phyloP scores from a whole-genome alignment of 2,797 vertebrate genomes.

The Clarias pachynema region DNA sequence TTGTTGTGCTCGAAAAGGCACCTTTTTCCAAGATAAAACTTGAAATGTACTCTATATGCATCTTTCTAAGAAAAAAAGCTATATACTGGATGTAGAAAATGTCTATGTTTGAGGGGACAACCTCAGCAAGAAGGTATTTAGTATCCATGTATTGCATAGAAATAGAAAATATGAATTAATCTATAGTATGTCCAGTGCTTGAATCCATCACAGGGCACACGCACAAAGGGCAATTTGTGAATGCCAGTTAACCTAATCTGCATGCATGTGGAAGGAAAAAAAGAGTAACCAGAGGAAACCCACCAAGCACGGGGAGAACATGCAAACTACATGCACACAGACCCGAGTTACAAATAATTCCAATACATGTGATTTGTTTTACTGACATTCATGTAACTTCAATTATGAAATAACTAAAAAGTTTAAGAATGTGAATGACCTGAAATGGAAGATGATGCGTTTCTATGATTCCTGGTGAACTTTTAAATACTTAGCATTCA shows the following conservation, averaged over 20 bases:
- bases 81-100: not conserved
- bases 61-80: not conserved
- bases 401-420: not conserved
- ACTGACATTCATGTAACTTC: not conserved
- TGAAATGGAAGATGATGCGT: not conserved
- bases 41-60: not conserved
- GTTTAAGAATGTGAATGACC: not conserved
- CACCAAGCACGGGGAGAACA: too few species aligned
- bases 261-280: too few species aligned
- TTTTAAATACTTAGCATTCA: constrained; percentile 2
- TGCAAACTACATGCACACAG: too few species aligned
- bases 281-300: too few species aligned
- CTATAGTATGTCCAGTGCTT: too few species aligned
- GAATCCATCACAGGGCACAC: too few species aligned
- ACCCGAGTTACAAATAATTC: too few species aligned
- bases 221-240: too few species aligned
- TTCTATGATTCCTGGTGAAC: not conserved
- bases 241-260: too few species aligned
- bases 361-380: not conserved
- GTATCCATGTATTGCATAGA: not conserved
- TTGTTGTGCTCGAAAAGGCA: not conserved
- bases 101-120: not conserved
- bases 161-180: not conserved
- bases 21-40: not conserved
- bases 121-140: not conserved